phyloP scores from a whole-genome alignment of 2,113 vertebrate genomes.

The Cebidichthys violaceus region DNA sequence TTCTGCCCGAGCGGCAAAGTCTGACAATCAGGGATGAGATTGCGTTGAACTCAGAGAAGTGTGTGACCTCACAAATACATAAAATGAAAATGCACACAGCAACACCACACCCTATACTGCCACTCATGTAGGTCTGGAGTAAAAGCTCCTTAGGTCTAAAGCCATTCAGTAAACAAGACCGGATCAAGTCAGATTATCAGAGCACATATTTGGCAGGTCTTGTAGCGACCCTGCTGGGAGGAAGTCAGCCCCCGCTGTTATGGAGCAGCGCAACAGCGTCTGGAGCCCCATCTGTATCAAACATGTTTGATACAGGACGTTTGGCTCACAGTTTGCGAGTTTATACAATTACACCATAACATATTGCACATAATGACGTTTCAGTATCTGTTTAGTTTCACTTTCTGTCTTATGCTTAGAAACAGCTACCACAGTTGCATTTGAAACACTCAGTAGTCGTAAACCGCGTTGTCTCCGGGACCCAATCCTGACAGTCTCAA shows the following conservation, averaged over 20 bases:
- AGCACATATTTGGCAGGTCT: conserved; percentile 9
- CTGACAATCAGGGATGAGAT: neutral
- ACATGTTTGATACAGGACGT: neutral
- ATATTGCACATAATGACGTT: neutral
- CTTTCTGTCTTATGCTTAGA: neutral
- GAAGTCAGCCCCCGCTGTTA: neutral
- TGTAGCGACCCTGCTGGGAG: neutral
- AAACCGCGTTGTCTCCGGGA: conserved; percentile 42
- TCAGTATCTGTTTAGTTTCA: neutral
- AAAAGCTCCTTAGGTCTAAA: neutral
- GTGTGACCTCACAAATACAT: neutral
- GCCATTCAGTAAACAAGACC: conserved; percentile 8
- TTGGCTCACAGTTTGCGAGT: neutral
- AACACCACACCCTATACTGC: neutral
- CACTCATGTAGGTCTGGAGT: neutral
- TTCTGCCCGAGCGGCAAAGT: neutral
- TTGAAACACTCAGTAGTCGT: conserved; percentile 54
- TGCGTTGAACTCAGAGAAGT: neutral
- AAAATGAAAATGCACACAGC: neutral
- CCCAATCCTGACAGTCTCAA: conserved; percentile 39
- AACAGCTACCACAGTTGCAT: conserved; percentile 23
- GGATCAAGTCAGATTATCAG: neutral
- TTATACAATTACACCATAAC: neutral
- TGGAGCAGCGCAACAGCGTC: neutral
- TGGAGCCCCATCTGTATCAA: neutral